Evolutionary conservation across 2,888 invertebrate genomes (phyloP).

Genomic region (Cloeon dipterum): DNA sequence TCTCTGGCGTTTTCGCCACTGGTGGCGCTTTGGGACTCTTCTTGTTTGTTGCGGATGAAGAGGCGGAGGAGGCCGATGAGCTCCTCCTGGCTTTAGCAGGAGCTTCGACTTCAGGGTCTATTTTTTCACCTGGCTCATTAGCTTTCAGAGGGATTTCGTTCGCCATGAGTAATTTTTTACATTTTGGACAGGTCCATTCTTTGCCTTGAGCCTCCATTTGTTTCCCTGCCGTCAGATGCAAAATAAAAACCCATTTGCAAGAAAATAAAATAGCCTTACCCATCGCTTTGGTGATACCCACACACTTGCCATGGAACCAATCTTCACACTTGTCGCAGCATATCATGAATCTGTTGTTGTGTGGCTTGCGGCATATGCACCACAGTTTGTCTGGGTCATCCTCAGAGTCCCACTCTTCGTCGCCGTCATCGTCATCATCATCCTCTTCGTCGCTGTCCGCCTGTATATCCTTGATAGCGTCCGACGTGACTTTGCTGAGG

Average conservation of each 20-base stretch:
- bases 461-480: not conserved
- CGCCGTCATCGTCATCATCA: constrained; percentile 25
- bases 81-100: constrained; percentile 6
- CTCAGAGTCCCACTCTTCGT: constrained; percentile 49
- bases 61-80: not conserved
- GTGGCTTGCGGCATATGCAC: constrained; percentile 89
- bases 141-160: constrained; percentile 12
- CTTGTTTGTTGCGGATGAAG: not conserved
- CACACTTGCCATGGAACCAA: constrained; percentile 97
- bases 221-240: constrained; percentile 22
- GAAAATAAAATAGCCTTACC: constrained; percentile 20
- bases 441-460: constrained; percentile 21
- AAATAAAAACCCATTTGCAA: constrained; percentile 3
- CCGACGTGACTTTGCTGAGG: not conserved
- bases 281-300: constrained; percentile 76
- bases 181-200: constrained; percentile 78
- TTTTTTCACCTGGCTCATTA: not conserved
- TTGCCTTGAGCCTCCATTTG: constrained; percentile 76
- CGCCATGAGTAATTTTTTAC: constrained; percentile 23
- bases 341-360: constrained; percentile 86
- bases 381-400: constrained; percentile 84
- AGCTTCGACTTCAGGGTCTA: constrained; percentile 5
- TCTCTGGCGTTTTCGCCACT: too few relatives aligned
- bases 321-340: constrained; percentile 90
- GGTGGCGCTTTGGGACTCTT: not conserved